A percentile compares a stretch with the other conserved stretches of the same genome.
Evolutionary conservation across 2,113 vertebrate species (phyloP).

Genomic region (Paradoxurus hermaphroditus): DNA sequence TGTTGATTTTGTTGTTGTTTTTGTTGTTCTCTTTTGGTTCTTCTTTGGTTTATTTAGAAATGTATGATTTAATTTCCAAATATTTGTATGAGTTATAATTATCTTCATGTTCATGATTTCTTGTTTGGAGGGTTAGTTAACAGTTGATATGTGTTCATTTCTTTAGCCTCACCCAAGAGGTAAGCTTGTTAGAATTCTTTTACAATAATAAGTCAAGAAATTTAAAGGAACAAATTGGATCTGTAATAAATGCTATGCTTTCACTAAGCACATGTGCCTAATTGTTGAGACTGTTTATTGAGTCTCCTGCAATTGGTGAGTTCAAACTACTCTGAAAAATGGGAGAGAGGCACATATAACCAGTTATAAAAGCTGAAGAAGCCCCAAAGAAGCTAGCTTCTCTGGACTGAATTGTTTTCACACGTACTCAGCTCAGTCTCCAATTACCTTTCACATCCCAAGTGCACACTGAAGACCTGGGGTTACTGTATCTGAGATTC

Average conservation of each 20-base stretch:
- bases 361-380: not conserved
- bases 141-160: not conserved
- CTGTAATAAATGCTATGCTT: not conserved
- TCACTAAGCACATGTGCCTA: not conserved
- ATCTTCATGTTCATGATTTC: not conserved
- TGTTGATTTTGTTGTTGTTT: not conserved
- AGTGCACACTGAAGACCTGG: accelerated
- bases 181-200: not conserved
- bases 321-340: not conserved
- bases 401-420: not conserved
- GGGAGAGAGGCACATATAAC: not conserved
- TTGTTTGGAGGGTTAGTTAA: not conserved
- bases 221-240: not conserved
- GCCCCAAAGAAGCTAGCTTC: not conserved
- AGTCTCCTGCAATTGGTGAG: not conserved
- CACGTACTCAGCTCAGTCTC: not conserved
- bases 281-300: not conserved
- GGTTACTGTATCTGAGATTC: not conserved
- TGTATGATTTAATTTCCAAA: not conserved
- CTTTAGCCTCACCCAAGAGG: not conserved
- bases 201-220: not conserved
- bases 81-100: not conserved
- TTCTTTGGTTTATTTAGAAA: not conserved
- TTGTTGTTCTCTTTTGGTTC: not conserved
- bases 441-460: too few species aligned